A percentile compares a stretch with the other conserved stretches of the same genome.
Evolutionary conservation across 1,140 invertebrate species (phyloP).

Genomic region (Neodiprion lecontei): DNA sequence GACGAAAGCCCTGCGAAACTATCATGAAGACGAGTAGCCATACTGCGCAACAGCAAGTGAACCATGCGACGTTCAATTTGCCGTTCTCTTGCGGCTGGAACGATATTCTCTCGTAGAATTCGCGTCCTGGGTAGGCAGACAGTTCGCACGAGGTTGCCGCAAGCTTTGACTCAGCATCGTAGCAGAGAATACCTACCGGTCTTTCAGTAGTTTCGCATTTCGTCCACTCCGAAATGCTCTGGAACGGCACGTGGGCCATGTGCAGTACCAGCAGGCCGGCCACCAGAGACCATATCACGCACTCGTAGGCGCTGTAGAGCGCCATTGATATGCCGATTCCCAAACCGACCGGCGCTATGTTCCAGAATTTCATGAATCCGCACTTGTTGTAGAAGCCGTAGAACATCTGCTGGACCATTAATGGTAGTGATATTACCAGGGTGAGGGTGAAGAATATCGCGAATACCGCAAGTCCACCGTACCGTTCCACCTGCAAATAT

Average conservation of each 20-base stretch:
- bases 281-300: not conserved
- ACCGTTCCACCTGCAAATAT: not conserved
- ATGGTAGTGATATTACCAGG: not conserved
- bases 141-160: not conserved
- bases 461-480: not conserved
- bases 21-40: constrained; percentile 2
- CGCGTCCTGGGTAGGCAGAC: not conserved
- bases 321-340: not conserved
- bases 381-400: not conserved
- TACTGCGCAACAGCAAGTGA: not conserved
- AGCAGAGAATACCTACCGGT: not conserved
- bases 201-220: not conserved
- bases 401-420: not conserved
- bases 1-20: not conserved
- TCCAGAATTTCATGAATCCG: not conserved
- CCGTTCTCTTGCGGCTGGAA: not conserved
- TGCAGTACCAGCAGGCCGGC: not conserved
- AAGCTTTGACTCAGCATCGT: not conserved
- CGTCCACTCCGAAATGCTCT: not conserved
- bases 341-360: not conserved
- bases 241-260: not conserved
- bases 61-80: not conserved
- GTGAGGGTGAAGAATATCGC: not conserved
- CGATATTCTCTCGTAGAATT: not conserved
- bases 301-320: not conserved